These are phyloP conservation scores for Mycteria americana DNA, from an alignment of 2,797 vertebrate species.

Conservation along the genomic window DNA sequence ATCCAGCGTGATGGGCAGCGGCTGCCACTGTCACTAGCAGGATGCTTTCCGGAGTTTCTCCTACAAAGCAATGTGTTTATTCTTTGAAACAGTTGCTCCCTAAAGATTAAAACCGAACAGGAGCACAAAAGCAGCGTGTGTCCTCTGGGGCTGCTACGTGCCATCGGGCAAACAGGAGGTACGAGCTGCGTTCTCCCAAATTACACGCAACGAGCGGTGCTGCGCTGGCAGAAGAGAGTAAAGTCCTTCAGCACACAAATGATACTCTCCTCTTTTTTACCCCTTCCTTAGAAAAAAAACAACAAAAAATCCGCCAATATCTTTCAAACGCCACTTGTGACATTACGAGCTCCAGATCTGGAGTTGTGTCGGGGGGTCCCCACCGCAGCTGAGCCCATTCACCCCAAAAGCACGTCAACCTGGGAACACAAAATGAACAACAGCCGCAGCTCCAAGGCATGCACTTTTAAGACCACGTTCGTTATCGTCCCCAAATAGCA, in stretches of 20 bases:
- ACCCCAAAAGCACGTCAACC: background rate
- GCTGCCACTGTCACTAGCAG: conserved; percentile 35
- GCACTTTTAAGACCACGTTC: fast-evolving
- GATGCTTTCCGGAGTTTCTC: conserved; percentile 27
- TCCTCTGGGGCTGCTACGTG: background rate
- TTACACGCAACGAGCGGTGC: background rate
- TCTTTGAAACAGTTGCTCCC: conserved; percentile 49
- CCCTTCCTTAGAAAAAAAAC: background rate
- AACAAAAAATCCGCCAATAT: background rate
- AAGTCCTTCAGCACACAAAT: background rate
- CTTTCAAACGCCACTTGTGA: background rate
- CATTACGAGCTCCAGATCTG: background rate
- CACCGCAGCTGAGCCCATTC: background rate
- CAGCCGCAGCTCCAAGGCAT: background rate
- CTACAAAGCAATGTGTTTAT: conserved; percentile 4
- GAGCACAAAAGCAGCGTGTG: background rate
- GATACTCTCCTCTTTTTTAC: background rate
- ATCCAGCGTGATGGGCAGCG: background rate
- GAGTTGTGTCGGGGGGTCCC: fast-evolving
- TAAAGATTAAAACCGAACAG: conserved; percentile 18
- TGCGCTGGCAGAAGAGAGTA: background rate
- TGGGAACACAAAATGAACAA: background rate
- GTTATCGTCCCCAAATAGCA: background rate
- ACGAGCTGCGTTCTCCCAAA: background rate
- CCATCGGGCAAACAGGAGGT: background rate